phyloP scores from a whole-genome alignment of 2,113 vertebrate species.

The Bettongia penicillata region DNA sequence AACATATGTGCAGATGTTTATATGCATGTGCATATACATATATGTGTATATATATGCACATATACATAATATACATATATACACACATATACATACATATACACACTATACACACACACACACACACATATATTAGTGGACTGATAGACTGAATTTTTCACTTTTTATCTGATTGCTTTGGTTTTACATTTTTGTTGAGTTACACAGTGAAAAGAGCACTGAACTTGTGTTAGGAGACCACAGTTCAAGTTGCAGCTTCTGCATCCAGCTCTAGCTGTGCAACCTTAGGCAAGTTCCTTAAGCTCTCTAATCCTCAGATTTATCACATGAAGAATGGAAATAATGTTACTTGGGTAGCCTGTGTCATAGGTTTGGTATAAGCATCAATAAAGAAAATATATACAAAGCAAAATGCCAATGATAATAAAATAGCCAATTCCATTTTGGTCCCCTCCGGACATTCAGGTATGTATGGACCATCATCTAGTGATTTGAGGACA shows the following conservation, averaged over 20 bases:
- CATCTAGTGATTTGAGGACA: not conserved
- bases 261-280: not conserved
- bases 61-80: too few relatives aligned
- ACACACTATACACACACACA: too few relatives aligned
- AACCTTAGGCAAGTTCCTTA: not conserved
- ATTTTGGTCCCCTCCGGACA: not conserved
- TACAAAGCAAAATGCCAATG: not conserved
- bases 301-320: not conserved
- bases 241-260: not conserved
- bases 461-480: not conserved
- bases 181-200: not conserved
- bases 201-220: not conserved
- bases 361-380: not conserved
- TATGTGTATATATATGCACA: too few relatives aligned
- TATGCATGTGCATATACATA: too few relatives aligned
- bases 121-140: not conserved
- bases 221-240: not conserved
- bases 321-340: not conserved
- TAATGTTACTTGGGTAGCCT: not conserved
- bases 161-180: not conserved
- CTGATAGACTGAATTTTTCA: not conserved
- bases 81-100: too few relatives aligned
- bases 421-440: not conserved
- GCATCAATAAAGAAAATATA: not conserved
- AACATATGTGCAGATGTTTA: too few relatives aligned